A percentile compares a stretch with the other conserved stretches of the same genome.
Evolutionary conservation across 2,888 invertebrate species (phyloP).

Genomic region (Tetropium fuscum): DNA sequence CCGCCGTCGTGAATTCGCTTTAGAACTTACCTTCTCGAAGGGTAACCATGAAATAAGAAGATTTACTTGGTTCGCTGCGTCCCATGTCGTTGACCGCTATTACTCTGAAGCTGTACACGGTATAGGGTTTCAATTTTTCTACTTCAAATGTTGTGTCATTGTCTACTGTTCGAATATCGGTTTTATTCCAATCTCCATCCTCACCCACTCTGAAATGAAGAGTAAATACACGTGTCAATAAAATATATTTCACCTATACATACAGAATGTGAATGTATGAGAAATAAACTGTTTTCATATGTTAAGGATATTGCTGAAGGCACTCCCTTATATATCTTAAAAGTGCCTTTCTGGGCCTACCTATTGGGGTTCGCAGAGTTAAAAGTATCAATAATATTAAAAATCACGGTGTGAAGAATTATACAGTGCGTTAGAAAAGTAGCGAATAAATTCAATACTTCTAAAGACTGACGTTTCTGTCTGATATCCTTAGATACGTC

Average conservation of each 20-base stretch:
- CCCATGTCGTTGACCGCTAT: constrained; percentile 80
- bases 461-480: too few species aligned
- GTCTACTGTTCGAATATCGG: constrained; percentile 65
- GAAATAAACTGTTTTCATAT: neutral
- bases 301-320: too few species aligned
- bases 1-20: constrained; percentile 34
- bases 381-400: too few species aligned
- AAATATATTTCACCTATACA: too few species aligned
- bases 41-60: constrained; percentile 80
- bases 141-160: constrained; percentile 77
- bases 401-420: too few species aligned
- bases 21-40: constrained; percentile 76
- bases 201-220: constrained; percentile 78
- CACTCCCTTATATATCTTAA: too few species aligned
- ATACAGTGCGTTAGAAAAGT: too few species aligned
- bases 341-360: too few species aligned
- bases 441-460: too few species aligned
- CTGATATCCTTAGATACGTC: too few species aligned
- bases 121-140: constrained; percentile 76
- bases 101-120: constrained; percentile 81
- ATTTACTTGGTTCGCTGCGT: constrained; percentile 75
- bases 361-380: too few species aligned
- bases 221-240: constrained; percentile 37
- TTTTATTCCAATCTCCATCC: constrained; percentile 75
- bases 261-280: neutral